Base-by-base conservation (phyloP, 2,888 invertebrate species). In the Pemphredon lugubris region DNA sequence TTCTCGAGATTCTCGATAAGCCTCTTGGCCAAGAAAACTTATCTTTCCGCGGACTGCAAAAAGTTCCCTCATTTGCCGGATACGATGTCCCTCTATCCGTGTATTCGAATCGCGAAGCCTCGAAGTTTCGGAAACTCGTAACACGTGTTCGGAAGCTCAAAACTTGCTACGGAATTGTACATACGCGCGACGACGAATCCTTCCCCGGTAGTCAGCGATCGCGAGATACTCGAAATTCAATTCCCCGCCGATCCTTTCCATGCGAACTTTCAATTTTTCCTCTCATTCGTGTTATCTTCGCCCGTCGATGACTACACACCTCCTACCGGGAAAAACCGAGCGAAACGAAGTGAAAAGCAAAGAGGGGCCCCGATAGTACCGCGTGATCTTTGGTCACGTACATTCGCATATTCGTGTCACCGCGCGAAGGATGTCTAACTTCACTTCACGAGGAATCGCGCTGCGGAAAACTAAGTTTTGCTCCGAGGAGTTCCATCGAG, bases 61-160 rank as follows among this genome's bases (percentile, higher is more conserved):
- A 79, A 79, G 80, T 80, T 80, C 67, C 72, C 75, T 79, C 72
- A 77, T 79, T 79, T 75, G 74, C 75, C 63, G 60, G 5, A 21
- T 45, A 30, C 21, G n/a, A n/a, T 23, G 30, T 58, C 54, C 45
- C 44, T 32, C n/a, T n/a, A n/a, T 54, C 57, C 61, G 21, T 7
- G 60, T 32, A 51, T 63, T 60, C 55, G 40, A 40, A 14, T 37
- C 50, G 51, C 26, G 50, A 18, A 47, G 54, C 34, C n/a, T n/a
- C 44, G 53, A 68, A 76, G 42, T 76, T 76, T 67, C 54, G 37
- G 45, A 54, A 69, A 50, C 44, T 59, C 54, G 51, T 67, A 66
- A 71, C 73, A 64, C 76, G 73, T 61, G 79, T 77, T 59, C 69
- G 11, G 40, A 64, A 18, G 48, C 30, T 44, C 23, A 39, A 70